A percentile compares a stretch with the other conserved stretches of the same genome.
These are phyloP conservation scores for Rhadina sibilatrix DNA, from an alignment of 2,113 vertebrate species.

Conservation along the genomic window DNA sequence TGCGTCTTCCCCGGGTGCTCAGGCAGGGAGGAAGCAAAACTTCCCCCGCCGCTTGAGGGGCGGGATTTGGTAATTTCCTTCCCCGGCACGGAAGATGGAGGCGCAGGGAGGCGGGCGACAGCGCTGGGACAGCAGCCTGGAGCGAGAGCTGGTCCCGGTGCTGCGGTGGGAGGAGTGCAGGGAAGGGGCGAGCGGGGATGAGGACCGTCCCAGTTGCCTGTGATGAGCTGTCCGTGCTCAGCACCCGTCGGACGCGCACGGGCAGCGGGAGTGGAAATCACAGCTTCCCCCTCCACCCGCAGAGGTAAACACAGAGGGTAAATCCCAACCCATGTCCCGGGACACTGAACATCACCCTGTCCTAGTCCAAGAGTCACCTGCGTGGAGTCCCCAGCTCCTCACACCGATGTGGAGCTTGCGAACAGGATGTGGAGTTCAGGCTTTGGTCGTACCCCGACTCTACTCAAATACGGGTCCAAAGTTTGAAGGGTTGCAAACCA, in stretches of 20 bases:
- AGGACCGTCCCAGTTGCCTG: neutral
- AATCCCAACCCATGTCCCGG: neutral
- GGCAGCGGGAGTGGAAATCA: neutral
- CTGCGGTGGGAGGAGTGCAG: neutral
- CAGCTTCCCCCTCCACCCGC: neutral
- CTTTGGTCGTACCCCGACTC: neutral
- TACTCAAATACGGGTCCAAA: neutral
- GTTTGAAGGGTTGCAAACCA: neutral
- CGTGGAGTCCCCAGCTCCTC: neutral
- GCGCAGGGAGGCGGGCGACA: neutral
- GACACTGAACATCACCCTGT: neutral
- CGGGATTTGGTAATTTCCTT: neutral
- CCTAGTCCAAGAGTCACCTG: neutral
- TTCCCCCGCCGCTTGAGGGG: neutral
- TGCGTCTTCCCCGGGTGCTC: neutral
- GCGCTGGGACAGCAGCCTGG: neutral
- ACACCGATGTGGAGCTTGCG: accelerated
- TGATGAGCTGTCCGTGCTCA: neutral
- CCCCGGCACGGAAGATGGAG: neutral
- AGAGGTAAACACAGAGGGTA: neutral
- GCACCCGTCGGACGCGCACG: neutral
- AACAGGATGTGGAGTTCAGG: accelerated
- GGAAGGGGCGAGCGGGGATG: neutral
- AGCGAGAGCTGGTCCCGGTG: accelerated
- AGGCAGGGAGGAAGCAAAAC: neutral